A percentile compares a stretch with the other conserved stretches of the same genome.
phyloP scores from a whole-genome alignment of 2,113 vertebrate species.

The Dromaius novaehollandiae region DNA sequence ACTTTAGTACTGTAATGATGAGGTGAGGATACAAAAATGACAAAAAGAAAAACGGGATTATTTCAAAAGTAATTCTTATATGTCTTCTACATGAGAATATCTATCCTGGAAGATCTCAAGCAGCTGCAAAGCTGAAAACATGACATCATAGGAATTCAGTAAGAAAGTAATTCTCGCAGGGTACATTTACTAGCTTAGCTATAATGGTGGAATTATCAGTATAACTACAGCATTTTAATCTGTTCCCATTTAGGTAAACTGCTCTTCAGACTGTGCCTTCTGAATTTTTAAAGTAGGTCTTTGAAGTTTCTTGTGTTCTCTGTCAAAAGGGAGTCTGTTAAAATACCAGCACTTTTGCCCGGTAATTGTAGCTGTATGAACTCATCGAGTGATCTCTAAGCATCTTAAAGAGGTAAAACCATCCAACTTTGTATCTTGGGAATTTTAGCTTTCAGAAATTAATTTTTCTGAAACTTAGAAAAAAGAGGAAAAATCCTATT shows the following conservation, averaged over 20 bases:
- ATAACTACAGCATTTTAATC: background rate
- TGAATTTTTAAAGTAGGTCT: background rate
- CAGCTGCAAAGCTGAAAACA: background rate
- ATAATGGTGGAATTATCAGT: background rate
- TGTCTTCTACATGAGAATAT: background rate
- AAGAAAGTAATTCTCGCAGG: background rate
- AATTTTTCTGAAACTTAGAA: background rate
- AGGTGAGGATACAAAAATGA: background rate
- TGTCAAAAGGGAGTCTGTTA: background rate
- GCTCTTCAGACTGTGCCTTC: background rate
- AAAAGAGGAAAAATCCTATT: accelerated
- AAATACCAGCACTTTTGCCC: background rate
- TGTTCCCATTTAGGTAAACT: background rate
- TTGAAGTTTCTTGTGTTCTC: background rate
- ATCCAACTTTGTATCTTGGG: background rate
- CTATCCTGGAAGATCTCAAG: background rate
- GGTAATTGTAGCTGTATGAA: background rate
- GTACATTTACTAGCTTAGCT: background rate
- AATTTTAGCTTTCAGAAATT: background rate
- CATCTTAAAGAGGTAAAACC: background rate
- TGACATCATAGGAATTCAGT: background rate
- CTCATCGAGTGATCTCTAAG: background rate
- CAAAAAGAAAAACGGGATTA: background rate
- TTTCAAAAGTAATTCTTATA: background rate
- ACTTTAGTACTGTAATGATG: background rate